Conservation (phyloP, 2,888 invertebrate genomes). For the Melanargia galathea region DNA sequence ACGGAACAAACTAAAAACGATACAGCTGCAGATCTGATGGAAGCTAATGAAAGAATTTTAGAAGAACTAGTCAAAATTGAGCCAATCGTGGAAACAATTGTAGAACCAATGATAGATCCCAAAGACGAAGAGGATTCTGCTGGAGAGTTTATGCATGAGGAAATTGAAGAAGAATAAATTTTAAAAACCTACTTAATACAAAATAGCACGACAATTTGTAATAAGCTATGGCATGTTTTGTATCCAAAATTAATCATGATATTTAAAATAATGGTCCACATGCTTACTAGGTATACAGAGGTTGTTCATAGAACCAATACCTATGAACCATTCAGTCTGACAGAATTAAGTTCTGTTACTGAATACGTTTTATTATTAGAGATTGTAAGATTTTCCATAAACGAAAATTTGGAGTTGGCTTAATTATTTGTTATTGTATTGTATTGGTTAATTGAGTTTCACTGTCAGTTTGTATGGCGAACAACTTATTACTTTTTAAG, state of each 20-base stretch:
- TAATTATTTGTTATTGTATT: no score
- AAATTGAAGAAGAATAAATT: constrained; percentile 32
- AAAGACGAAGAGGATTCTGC: constrained; percentile 17
- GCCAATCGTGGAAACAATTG: constrained; percentile 19
- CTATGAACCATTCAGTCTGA: no score
- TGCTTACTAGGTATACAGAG: no score
- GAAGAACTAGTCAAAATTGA: background rate
- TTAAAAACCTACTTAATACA: background rate
- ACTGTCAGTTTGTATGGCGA: no score
- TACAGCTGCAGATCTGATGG: background rate
- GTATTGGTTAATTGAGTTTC: no score
- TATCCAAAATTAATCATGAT: background rate
- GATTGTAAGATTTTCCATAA: no score
- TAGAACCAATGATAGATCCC: constrained; percentile 5
- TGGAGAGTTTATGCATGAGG: constrained; percentile 37
- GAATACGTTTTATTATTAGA: no score
- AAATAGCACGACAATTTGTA: background rate
- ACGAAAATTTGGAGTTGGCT: no score
- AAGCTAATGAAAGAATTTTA: background rate
- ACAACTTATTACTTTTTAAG: no score
- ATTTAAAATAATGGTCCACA: background rate
- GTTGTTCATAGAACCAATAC: no score
- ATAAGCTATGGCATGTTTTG: background rate
- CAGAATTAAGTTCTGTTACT: no score
- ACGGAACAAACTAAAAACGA: background rate